Evolutionary conservation across 2,113 vertebrate genomes (phyloP), one percentile per base, ranked within the genome.

Genomic region (Chionomys nivalis): DNA sequence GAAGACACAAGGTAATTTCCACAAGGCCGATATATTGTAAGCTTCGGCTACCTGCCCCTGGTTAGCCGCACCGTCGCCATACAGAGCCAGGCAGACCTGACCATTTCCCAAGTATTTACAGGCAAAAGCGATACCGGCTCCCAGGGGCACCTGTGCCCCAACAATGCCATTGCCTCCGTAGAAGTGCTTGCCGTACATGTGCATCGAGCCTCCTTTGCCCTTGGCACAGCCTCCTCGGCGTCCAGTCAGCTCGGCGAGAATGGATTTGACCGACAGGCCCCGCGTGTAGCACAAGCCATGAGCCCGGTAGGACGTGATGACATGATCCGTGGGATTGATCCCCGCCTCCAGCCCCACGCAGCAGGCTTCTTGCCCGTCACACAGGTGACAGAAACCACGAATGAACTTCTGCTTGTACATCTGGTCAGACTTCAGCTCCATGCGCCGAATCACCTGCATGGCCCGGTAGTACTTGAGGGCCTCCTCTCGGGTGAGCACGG

Each of bases 131-230:
- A 99, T 95, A 16, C 99, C 99, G 0, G 99, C 99, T 89, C 99
- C 99, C 39, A 99, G 98, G 9, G 99, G 99, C 85, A 99, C 99
- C 99, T 99, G 99, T 89, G 99, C 99, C 31, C 99, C 99, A 7
- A 99, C 99, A 87, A 99, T 99, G 87, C 99, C 99, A 68, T 99
- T 99, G 94, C 99, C 99, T 39, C 99, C 99, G 3, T 99, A 99
- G 96, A 99, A 99, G 95, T 99, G 97, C 95, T 99, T 99, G 77
- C 97, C 94, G 96, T 99, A 99, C 99, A 99, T 99, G 78, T 99
- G 99, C 99, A 99, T 99, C 0, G 99, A 99, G 47, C 99, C 99
- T 89, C 99, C 99, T 98, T 99, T 99, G 23, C 99, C 99, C 96
- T 99, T 99, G 31, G 98, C 99, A 95, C 99, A 99, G 14, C 99